Percentiles rank a stretch among this genome's conserved stretches.
phyloP scores from a whole-genome alignment of 2,888 invertebrate species.

The Sinotaia quadrata region DNA sequence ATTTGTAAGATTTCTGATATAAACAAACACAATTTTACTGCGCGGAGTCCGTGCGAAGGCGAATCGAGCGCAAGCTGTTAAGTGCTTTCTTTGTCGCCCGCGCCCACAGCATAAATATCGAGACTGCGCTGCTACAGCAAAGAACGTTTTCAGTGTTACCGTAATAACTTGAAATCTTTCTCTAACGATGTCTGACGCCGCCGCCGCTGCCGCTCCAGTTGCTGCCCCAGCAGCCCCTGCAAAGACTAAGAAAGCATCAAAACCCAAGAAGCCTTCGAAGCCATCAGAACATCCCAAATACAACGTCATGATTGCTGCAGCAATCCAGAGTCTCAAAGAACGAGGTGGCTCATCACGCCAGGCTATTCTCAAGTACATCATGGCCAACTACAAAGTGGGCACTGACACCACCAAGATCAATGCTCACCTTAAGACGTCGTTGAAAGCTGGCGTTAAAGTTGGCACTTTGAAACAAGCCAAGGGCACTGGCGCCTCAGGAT shows the following conservation, averaged over 20 bases:
- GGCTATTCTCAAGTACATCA: constrained; percentile 70
- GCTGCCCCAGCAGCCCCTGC: background rate
- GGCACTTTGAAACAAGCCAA: constrained; percentile 60
- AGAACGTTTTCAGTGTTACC: too few species aligned
- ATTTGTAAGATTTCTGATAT: too few species aligned
- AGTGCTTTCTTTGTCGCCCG: too few species aligned
- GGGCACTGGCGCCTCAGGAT: constrained; percentile 44
- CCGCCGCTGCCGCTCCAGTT: background rate
- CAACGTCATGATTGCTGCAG: constrained; percentile 66
- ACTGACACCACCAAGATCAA: constrained; percentile 47
- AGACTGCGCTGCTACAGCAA: too few species aligned
- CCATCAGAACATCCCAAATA: constrained; percentile 53
- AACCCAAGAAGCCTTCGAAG: constrained; percentile 29
- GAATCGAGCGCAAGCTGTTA: too few species aligned
- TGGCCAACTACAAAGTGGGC: constrained; percentile 64
- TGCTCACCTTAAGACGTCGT: constrained; percentile 58
- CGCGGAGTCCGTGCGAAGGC: too few species aligned
- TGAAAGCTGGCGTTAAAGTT: constrained; percentile 59
- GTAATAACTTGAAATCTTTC: too few species aligned
- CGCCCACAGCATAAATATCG: too few species aligned
- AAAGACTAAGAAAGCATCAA: constrained; percentile 1
- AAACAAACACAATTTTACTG: too few species aligned
- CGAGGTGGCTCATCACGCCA: constrained; percentile 68
- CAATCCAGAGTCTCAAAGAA: constrained; percentile 65
- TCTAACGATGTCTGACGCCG: background rate